Base-by-base conservation (phyloP, 2,888 invertebrate species). In the Cataglyphis rosenhaueri region DNA sequence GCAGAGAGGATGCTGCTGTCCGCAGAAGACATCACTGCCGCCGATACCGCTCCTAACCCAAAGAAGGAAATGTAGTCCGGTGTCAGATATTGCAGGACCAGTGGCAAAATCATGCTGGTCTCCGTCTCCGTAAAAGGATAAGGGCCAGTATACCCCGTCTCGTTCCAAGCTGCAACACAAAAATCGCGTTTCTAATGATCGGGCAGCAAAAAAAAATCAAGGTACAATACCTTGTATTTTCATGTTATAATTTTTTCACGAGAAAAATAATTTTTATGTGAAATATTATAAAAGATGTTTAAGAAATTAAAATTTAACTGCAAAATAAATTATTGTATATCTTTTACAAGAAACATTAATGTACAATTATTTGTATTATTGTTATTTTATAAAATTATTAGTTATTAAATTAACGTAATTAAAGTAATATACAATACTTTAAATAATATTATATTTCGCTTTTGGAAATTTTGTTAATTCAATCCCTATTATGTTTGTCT, bases 1-100 rank as follows among this genome's bases (percentile, higher is more conserved):
- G 99, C 99, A 32, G 99, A 99, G 29, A 99, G 96, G 73, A 99
- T 98, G 90, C 99, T 99, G 76, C 99, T 99, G 95, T 99, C 99
- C 0, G 99, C 99, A 0, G 99, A 99, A 55, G 99, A 99, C 99
- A 99, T 99, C 87, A 99, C 99, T 29, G 99, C 99, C 0, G 99
- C 99, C 0, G 99, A 99, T 9, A 99, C 99, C 9, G 99, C 99
- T 0, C 99, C 99, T 87, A 99, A 96, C 9, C 99, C 99, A 94
- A 99, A 98, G 96, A 99, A 99, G 3, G 99, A 98, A 38, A 99
- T 98, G 94, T 98, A 98, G 94, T 97, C 97, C 0, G 99, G 99
- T 10, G 99, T 99, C 76, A 99, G 96, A 94, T 99, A 98, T 95
- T 99, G 99, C 92, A 99, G 96, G 66, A 99, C 99, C 96, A 99